Conservation (phyloP, 2,888 invertebrate species). For the Pseudococcus jackbeardsleyi region DNA sequence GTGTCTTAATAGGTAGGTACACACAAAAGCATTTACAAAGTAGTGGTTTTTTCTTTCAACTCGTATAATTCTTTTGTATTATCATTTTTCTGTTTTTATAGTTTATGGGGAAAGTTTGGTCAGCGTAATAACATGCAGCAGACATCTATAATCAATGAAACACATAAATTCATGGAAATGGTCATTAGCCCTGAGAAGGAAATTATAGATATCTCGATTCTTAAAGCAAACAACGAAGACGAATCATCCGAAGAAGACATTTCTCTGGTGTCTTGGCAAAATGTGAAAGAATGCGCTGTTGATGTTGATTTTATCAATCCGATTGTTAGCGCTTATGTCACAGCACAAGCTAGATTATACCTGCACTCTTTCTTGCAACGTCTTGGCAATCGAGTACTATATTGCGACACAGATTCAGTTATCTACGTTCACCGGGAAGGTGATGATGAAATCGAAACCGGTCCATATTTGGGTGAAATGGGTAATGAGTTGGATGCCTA, state of each 20-base stretch:
- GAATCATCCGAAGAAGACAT: neutral
- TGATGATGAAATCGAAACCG: neutral
- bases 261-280: neutral
- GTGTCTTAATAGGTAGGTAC: conserved; percentile 65
- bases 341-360: neutral
- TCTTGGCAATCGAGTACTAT: neutral
- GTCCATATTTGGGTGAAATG: neutral
- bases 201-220: neutral
- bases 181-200: neutral
- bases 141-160: conserved; percentile 69
- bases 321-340: neutral
- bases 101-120: conserved; percentile 68
- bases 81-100: conserved; percentile 52
- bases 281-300: neutral
- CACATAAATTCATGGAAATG: neutral
- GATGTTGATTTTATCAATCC: neutral
- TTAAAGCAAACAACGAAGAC: neutral
- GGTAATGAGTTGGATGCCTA: neutral
- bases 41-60: too few relatives aligned
- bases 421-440: neutral
- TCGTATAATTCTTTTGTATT: too few relatives aligned
- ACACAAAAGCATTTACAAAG: too few relatives aligned
- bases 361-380: neutral
- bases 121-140: conserved; percentile 67
- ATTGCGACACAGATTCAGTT: conserved; percentile 49